Base-by-base conservation (phyloP, 2,888 invertebrate species). In the Zaprionus lineosus region DNA sequence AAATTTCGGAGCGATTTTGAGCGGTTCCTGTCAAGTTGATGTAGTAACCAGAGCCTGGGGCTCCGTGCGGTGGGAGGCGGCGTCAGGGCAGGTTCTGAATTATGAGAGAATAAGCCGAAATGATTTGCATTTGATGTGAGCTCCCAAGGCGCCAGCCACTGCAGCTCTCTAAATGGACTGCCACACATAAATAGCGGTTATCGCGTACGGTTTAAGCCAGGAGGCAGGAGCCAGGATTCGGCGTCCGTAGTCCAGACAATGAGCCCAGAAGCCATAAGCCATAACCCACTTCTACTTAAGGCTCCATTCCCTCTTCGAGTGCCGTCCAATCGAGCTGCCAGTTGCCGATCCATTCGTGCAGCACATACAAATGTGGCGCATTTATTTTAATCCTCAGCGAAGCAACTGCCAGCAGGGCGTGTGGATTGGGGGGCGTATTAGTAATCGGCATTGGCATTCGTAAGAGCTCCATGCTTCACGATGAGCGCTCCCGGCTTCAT, bases 401-500 rank as follows among this genome's bases (percentile, higher is more conserved):
- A 19, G 46, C 16, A 37, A 8, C 15, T 15, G 28, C 16, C 12
- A 19, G 65, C 9, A 15, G 26, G 19, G 34, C 24, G 50, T 44
- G 50, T 33, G 41, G 29, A 51, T 46, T 31, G 59, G 44, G 59
- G 67, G 76, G 60, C 76, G 84, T 76, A 83, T 77, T 83, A 83
- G 83, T 75, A 81, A 78, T 84, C 84, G 77, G 62, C 71, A 74
- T 81, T 81, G 81, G 82, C 79, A 75, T 75, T 72, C 76, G 60
- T 57, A 73, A 50, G 53, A 64, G 62, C 37, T 68, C 18, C 39
- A 36, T 28, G 5, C 8, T 33, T 15, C 43, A 8, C 5, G 41
- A 16, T 12, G 33, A 21, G 12, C 34, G 14, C 36, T 29, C 24
- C 24, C n/a, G 6, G 2, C 24, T 5, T n/a, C 2, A 24, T 8